These are phyloP conservation scores for Eulemur albifrons DNA, from an alignment of 2,797 vertebrate species.

Conservation along the genomic window DNA sequence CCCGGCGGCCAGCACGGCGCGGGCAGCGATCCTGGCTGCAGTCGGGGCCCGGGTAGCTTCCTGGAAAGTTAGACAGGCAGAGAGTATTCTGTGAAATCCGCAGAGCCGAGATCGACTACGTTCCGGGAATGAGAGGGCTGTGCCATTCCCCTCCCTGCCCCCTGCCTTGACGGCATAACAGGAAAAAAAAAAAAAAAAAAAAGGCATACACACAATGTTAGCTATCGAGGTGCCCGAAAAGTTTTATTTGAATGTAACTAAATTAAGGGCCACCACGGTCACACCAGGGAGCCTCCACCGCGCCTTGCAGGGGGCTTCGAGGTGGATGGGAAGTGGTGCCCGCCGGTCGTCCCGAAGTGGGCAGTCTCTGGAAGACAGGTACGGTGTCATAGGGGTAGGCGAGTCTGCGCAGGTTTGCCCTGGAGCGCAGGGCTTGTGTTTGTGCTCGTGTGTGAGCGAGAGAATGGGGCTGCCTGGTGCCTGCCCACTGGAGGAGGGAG, in stretches of 20 bases:
- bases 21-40: conserved; percentile 53
- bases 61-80: conserved; percentile 78
- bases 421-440: neutral
- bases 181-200: conserved; percentile 29
- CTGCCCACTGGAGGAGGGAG: neutral
- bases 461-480: neutral
- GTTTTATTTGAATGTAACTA: conserved; percentile 60
- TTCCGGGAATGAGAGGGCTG: conserved; percentile 81
- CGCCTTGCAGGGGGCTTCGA: neutral
- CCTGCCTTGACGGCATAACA: conserved; percentile 65
- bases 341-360: conserved; percentile 45
- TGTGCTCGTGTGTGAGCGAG: neutral
- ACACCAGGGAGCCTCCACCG: neutral
- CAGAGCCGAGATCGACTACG: conserved; percentile 68
- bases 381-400: neutral
- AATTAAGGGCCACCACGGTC: conserved; percentile 24
- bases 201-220: conserved; percentile 55
- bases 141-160: conserved; percentile 70
- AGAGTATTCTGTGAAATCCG: conserved; percentile 78
- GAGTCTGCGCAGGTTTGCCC: neutral
- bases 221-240: conserved; percentile 55
- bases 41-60: conserved; percentile 67
- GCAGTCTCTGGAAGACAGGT: conserved; percentile 72
- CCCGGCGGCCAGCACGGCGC: neutral
- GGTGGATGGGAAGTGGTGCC: neutral